These are phyloP conservation scores for Drosophila borealis DNA, from an alignment of 2,888 invertebrate species.

Conservation along the genomic window DNA sequence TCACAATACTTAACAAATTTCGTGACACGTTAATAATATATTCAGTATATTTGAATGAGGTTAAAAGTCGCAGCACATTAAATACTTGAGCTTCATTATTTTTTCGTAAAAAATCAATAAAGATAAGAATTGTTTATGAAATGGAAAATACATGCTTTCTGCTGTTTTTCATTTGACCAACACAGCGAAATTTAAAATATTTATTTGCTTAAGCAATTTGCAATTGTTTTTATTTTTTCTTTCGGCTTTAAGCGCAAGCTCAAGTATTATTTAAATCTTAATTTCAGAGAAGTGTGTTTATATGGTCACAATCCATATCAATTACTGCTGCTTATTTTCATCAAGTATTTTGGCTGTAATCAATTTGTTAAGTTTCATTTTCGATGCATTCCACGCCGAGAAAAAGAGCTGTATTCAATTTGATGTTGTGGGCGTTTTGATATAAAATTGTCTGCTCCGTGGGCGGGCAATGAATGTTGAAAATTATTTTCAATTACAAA, in stretches of 20 bases:
- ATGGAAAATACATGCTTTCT: not conserved
- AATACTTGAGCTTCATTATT: not conserved
- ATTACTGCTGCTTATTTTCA: slow-evolving; percentile 18
- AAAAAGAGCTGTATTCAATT: slow-evolving; percentile 1
- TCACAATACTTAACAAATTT: too few species aligned
- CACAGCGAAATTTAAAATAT: too few species aligned
- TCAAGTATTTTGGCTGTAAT: slow-evolving; percentile 3
- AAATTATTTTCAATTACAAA: slow-evolving; percentile 52
- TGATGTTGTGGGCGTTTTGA: slow-evolving; percentile 19
- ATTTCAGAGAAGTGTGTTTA: not conserved
- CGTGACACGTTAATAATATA: too few species aligned
- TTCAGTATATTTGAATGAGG: too few species aligned
- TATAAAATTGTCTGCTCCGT: slow-evolving; percentile 28
- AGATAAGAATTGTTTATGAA: not conserved
- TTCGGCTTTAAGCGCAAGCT: too few species aligned
- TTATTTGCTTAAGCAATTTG: too few species aligned
- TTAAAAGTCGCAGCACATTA: not conserved
- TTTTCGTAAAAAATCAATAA: not conserved
- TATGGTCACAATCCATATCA: slow-evolving; percentile 14
- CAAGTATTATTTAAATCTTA: not conserved
- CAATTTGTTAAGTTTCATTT: slow-evolving; percentile 11
- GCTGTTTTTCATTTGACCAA: too few species aligned
- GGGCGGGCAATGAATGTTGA: slow-evolving; percentile 42
- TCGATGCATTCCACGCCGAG: slow-evolving; percentile 6
- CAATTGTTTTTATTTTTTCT: too few species aligned